Evolutionary conservation across 2,888 invertebrate species (phyloP).

Genomic region (Acanthoscelides obtectus): DNA sequence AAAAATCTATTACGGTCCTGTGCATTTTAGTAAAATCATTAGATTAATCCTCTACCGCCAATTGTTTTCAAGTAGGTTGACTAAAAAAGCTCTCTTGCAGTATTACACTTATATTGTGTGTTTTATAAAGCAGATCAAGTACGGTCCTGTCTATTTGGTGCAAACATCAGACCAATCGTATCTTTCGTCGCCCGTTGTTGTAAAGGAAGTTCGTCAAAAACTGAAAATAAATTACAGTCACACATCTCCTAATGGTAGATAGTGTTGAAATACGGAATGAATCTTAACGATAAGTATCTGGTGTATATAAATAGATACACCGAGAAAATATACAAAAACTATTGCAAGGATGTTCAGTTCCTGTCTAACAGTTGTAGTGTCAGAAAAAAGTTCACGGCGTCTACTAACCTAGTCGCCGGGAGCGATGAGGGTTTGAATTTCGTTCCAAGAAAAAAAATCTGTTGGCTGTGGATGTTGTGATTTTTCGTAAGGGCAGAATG

Average conservation of each 20-base stretch:
- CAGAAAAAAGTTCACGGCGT: background rate
- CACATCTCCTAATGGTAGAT: conserved; percentile 30
- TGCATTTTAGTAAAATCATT: too few relatives aligned
- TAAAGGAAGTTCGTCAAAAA: conserved; percentile 24
- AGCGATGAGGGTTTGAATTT: too few relatives aligned
- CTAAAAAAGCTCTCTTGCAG: too few relatives aligned
- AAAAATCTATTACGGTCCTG: too few relatives aligned
- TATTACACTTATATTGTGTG: too few relatives aligned
- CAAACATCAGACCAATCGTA: conserved; percentile 32
- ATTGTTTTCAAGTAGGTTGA: too few relatives aligned
- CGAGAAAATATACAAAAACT: conserved; percentile 36
- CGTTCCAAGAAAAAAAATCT: too few relatives aligned
- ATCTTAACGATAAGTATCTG: conserved; percentile 22
- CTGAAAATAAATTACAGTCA: conserved; percentile 34
- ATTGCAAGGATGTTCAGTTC: conserved; percentile 3
- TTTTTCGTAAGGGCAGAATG: too few relatives aligned
- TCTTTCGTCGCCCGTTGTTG: conserved; percentile 34
- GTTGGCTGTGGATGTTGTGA: too few relatives aligned
- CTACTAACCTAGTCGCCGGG: too few relatives aligned
- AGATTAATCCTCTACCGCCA: too few relatives aligned
- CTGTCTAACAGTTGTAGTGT: background rate
- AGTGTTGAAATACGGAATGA: conserved; percentile 38
- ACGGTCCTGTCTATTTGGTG: background rate
- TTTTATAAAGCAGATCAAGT: background rate
- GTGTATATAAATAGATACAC: conserved; percentile 31